Evolutionary conservation across 2,888 invertebrate genomes (phyloP).

Genomic region (Cephus pygmeus): DNA sequence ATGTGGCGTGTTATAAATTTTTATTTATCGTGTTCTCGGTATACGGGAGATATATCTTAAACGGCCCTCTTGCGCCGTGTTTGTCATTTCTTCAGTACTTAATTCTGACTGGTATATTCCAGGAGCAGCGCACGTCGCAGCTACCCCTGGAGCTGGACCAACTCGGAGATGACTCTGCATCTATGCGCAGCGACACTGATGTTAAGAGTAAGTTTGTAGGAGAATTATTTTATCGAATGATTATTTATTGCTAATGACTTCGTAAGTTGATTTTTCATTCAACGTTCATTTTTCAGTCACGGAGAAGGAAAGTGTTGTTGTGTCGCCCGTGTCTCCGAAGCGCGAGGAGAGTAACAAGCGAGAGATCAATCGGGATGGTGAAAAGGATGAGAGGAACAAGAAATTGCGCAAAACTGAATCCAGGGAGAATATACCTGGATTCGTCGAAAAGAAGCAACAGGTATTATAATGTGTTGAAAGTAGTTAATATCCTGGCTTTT

Average conservation of each 20-base stretch:
- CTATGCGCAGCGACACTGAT: slow-evolving; percentile 85
- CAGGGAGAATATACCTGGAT: slow-evolving; percentile 58
- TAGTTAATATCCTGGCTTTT: background rate
- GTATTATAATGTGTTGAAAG: slow-evolving; percentile 35
- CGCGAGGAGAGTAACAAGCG: slow-evolving; percentile 63
- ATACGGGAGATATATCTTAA: background rate
- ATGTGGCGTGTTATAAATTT: background rate
- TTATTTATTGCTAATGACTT: background rate
- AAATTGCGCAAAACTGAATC: slow-evolving; percentile 64
- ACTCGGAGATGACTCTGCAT: slow-evolving; percentile 84
- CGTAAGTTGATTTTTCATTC: background rate
- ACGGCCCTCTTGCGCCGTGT: background rate
- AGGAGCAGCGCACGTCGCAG: slow-evolving; percentile 92
- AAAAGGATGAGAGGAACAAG: slow-evolving; percentile 61
- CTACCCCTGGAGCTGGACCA: slow-evolving; percentile 87
- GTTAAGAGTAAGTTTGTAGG: slow-evolving; percentile 74
- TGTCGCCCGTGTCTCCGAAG: slow-evolving; percentile 57
- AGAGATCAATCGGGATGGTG: slow-evolving; percentile 62
- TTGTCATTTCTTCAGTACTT: background rate
- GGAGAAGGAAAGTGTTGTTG: slow-evolving; percentile 63
- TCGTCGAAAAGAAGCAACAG: slow-evolving; percentile 58
- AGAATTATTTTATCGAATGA: background rate
- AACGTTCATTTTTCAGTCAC: slow-evolving; percentile 50
- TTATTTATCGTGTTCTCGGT: background rate
- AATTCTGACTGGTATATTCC: slow-evolving; percentile 47